Percentiles rank a stretch among this genome's conserved stretches.
Conservation (phyloP, 2,113 vertebrate genomes). For the Pseudorectes ferrugineus region DNA sequence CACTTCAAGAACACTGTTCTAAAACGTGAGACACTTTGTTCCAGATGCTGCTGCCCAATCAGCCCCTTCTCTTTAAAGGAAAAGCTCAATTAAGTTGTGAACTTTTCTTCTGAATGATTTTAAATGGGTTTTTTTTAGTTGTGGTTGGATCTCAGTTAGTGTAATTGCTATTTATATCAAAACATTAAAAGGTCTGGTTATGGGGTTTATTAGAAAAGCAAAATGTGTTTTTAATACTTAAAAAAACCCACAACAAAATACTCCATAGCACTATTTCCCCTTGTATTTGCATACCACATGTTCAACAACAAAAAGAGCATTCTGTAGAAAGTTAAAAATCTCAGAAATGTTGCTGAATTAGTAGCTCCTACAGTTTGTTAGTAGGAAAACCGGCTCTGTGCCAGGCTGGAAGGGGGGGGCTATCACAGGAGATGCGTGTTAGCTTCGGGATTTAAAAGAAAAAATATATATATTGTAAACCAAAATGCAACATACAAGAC, state of each 20-base stretch:
- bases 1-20: neutral
- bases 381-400: neutral
- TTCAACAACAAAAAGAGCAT: conserved; percentile 9
- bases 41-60: neutral
- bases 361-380: conserved; percentile 7
- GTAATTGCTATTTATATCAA: conserved; percentile 43
- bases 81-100: conserved; percentile 3
- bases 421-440: rapidly evolving
- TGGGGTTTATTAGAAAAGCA: conserved; percentile 50
- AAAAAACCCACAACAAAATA: conserved; percentile 57
- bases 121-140: neutral
- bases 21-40: neutral
- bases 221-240: conserved; percentile 53
- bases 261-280: neutral
- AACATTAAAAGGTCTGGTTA: conserved; percentile 45
- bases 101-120: neutral
- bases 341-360: neutral
- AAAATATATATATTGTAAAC: neutral
- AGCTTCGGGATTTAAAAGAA: neutral
- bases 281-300: conserved; percentile 51
- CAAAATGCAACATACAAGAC: neutral
- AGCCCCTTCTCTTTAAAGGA: neutral
- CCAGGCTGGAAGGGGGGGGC: neutral
- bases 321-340: conserved; percentile 44
- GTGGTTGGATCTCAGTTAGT: conserved; percentile 32